Conservation (phyloP, 2,113 vertebrate genomes). For the Cathartes aura region DNA sequence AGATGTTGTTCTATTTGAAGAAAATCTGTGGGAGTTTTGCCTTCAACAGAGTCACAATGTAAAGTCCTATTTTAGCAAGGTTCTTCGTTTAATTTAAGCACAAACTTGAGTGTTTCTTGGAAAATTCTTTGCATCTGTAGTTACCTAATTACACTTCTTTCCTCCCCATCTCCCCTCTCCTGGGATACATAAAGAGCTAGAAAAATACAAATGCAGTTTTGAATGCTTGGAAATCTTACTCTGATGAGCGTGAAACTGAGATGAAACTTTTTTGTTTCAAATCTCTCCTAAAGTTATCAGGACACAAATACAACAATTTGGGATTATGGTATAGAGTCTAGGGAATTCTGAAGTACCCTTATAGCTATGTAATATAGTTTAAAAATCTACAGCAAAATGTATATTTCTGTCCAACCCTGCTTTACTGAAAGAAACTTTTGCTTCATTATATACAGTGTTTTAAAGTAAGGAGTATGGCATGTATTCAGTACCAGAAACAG, state of each 20-base stretch:
- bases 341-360: neutral
- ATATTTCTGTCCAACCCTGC: neutral
- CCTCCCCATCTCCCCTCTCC: neutral
- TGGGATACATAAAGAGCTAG: neutral
- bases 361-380: neutral
- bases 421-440: neutral
- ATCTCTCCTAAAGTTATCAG: neutral
- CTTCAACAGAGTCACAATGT: neutral
- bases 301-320: neutral
- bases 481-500: neutral
- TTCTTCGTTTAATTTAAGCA: neutral
- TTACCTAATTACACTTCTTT: neutral
- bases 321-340: neutral
- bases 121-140: neutral
- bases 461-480: neutral
- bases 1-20: neutral
- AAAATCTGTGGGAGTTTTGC: conserved; percentile 9
- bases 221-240: neutral
- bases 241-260: neutral
- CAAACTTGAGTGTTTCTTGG: neutral
- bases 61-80: neutral
- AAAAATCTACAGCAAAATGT: neutral
- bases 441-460: neutral
- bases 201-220: neutral
- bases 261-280: neutral